Evolutionary conservation across 2,888 invertebrate genomes (phyloP), one percentile per base, ranked within the genome.

Genomic region (Cerastoderma edule): DNA sequence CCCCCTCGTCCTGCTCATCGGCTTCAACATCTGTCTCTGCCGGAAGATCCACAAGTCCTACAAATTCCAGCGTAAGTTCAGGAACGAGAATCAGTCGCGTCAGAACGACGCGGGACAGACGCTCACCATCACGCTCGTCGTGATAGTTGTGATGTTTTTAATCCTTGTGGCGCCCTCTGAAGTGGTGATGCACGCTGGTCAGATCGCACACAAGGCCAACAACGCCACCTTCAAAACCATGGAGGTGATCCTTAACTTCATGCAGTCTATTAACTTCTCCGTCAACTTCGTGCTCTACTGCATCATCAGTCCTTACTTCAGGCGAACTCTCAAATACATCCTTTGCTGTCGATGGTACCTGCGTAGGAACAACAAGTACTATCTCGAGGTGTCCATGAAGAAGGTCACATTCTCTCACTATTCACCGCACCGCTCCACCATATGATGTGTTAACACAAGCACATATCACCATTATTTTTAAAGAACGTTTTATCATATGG

Each of bases 211-310:
- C 68, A 83, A 77, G n/a, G 83, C 81, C n/a, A 83, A 83, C 66
- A 83, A 83, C 60, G 88, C 89, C 67, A 75, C 85, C 1, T 87
- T 86, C 64, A 89, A 88, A 77, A 88, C 89, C 0, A 91, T 89
- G 19, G 88, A 89, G 67, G 85, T 84, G 22, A 83, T 95, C 64
- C 95, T 96, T 71, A 96, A 96, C 92, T 93, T 96, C 39, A 93
- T 96, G 90, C 96, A 96, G 93, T 94, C 96, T 63, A 95, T 95
- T 83, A 96, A 96, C 92, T 96, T 96, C 92, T 96, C 96, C 39
- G 95, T 96, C 79, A 96, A 96, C 46, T 96, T 96, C 93, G 95
- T 96, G 92, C 95, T 96, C 77, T 96, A 96, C 93, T 96, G 95
- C 91, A 94, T 96, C 75, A 96, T 96, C 92, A 96, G 96, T 82